These are phyloP conservation scores for Cepaea nemoralis DNA, from an alignment of 1,140 invertebrate species.

Conservation along the genomic window DNA sequence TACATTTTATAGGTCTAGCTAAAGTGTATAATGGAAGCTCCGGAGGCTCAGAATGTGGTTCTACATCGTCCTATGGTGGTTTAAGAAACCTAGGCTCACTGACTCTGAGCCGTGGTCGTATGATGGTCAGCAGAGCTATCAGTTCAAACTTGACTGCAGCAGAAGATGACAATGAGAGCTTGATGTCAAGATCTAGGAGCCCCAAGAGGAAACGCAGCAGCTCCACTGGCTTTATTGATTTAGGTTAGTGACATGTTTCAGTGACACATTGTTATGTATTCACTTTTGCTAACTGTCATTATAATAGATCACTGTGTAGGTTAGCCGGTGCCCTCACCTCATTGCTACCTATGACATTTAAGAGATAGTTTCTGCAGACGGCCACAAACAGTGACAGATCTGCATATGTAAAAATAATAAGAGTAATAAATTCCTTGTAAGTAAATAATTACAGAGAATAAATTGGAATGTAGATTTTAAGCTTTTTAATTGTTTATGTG, in stretches of 20 bases:
- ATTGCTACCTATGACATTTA: too few species aligned
- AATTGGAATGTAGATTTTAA: too few species aligned
- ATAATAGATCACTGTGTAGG: too few species aligned
- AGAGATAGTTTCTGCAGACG: too few species aligned
- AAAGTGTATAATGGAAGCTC: not conserved
- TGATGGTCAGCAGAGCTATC: conserved; percentile 35
- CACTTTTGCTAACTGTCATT: too few species aligned
- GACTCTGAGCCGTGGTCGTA: conserved; percentile 21
- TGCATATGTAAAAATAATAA: too few species aligned
- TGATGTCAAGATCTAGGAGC: not conserved
- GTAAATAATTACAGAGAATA: too few species aligned
- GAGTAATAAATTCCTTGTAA: too few species aligned
- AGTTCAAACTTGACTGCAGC: conserved; percentile 15
- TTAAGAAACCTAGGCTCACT: not conserved
- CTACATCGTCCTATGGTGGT: not conserved
- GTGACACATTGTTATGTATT: too few species aligned
- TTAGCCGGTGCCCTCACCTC: too few species aligned
- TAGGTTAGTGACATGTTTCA: conserved; percentile 7
- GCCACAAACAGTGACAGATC: too few species aligned
- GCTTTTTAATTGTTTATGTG: too few species aligned
- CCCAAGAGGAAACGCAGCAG: not conserved
- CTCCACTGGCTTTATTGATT: conserved; percentile 14
- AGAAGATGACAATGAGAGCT: conserved; percentile 16
- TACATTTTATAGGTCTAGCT: not conserved
- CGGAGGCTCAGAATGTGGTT: conserved; percentile 20